Evolutionary conservation across 2,113 vertebrate species (phyloP), one percentile per base, ranked within the genome.

Genomic region (Tretioscincus oriximinensis): DNA sequence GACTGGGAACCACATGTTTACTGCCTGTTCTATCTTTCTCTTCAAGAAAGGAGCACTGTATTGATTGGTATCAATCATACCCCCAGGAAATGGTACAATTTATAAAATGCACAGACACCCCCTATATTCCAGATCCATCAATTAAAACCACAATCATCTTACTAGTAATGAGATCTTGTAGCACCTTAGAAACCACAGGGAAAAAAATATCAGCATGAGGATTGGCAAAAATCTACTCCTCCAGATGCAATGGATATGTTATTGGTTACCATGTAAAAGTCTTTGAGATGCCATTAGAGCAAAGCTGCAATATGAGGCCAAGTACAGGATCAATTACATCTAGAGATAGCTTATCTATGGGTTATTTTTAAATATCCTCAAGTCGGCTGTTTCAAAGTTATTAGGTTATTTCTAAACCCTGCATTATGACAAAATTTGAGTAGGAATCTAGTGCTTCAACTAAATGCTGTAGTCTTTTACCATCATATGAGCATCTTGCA

Each of bases 291-390:
- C 63, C 18, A 47, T 2, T 0, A 14, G 49, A 35, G 67, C 45
- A 78, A 78, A 58, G 29, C 47, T 35, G 79, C 5, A 51, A 73
- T 41, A 26, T 35, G 54, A 66, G 54, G 66, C 73, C 16, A 21
- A 70, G 58, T 28, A 58, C 14, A 67, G 61, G 47, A 66, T 81
- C 29, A 81, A 47, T 22, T 61, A 29, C 21, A n/a, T 28, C 26
- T 82, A 77, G 71, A 21, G 70, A 82, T 41, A 77, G 41, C 66
- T 51, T 51, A 66, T 45, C 7, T 31, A 26, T 18, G 21, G 76
- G 41, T 31, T 49, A 51, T 51, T 31, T 41, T 77, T 71, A 77
- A 77, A 82, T 28, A 41, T 41, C 21, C 35, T 65, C 58, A 72
- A 1, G 65, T 65, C 54, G 45, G 26, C 60, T n/a, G 35, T 76